phyloP scores from a whole-genome alignment of 2,888 invertebrate genomes.

The Drosophila falleni region DNA sequence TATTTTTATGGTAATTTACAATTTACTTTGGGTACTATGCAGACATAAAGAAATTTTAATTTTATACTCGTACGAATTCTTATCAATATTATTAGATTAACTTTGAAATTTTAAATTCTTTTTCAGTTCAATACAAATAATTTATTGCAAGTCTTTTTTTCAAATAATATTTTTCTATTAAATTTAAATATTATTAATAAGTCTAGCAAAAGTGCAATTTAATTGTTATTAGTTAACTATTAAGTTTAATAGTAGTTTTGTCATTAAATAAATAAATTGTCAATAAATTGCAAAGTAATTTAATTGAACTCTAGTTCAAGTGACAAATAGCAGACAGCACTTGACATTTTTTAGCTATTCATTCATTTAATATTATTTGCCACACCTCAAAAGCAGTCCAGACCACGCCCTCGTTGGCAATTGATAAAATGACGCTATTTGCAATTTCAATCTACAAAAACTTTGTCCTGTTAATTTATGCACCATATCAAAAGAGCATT shows the following conservation, averaged over 20 bases:
- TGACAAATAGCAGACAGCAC: slow-evolving; percentile 35
- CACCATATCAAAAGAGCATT: slow-evolving; percentile 65
- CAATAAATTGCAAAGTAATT: slow-evolving; percentile 13
- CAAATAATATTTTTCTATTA: not conserved
- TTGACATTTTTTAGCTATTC: slow-evolving; percentile 27
- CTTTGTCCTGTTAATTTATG: slow-evolving; percentile 75
- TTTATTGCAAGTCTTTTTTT: too few relatives aligned
- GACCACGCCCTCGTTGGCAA: slow-evolving; percentile 27
- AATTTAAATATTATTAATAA: too few relatives aligned
- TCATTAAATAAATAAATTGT: too few relatives aligned
- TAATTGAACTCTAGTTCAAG: slow-evolving; percentile 38
- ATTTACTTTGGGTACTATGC: not conserved
- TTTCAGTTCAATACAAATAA: not conserved
- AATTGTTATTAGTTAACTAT: not conserved
- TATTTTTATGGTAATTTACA: not conserved
- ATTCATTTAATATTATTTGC: slow-evolving; percentile 23
- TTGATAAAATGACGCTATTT: slow-evolving; percentile 57
- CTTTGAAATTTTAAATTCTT: not conserved
- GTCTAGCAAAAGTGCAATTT: too few relatives aligned
- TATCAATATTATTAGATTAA: not conserved
- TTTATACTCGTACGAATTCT: not conserved
- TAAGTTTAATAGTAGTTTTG: not conserved
- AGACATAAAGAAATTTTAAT: not conserved
- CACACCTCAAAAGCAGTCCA: slow-evolving; percentile 21
- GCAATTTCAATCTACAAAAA: slow-evolving; percentile 59